These are phyloP conservation scores for Lampropteryx suffumata DNA, from an alignment of 2,888 invertebrate species.

Conservation along the genomic window DNA sequence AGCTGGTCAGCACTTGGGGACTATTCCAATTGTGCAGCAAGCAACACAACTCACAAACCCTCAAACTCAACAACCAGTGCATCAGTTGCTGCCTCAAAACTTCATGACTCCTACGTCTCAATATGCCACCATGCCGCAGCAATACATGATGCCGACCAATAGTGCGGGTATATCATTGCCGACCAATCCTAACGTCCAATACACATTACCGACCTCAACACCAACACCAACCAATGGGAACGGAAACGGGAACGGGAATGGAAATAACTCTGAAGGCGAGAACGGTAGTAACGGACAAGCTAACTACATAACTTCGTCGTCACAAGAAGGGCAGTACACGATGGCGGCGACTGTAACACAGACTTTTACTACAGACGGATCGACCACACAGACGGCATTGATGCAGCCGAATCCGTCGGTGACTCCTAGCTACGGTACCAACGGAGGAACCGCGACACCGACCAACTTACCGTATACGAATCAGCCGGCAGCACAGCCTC, in stretches of 20 bases:
- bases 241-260: constrained; percentile 57
- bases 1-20: constrained; percentile 59
- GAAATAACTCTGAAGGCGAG: constrained; percentile 56
- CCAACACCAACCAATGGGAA: constrained; percentile 57
- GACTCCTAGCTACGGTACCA: constrained; percentile 56
- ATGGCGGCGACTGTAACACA: constrained; percentile 54
- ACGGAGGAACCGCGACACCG: constrained; percentile 42
- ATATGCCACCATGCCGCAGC: constrained; percentile 62
- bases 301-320: constrained; percentile 72
- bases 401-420: constrained; percentile 53
- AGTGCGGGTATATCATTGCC: constrained; percentile 58
- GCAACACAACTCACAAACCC: constrained; percentile 58
- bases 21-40: constrained; percentile 71
- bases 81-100: constrained; percentile 66
- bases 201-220: constrained; percentile 50
- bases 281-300: constrained; percentile 59
- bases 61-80: constrained; percentile 62
- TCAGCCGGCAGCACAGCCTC: constrained; percentile 54
- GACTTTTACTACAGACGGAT: constrained; percentile 55
- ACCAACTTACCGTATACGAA: constrained; percentile 41
- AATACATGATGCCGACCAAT: constrained; percentile 70
- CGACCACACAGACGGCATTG: constrained; percentile 54
- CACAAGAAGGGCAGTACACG: constrained; percentile 61
- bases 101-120: constrained; percentile 69
- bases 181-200: constrained; percentile 62